Evolutionary conservation across 2,888 invertebrate species (phyloP).

Genomic region (Meteorus colon): DNA sequence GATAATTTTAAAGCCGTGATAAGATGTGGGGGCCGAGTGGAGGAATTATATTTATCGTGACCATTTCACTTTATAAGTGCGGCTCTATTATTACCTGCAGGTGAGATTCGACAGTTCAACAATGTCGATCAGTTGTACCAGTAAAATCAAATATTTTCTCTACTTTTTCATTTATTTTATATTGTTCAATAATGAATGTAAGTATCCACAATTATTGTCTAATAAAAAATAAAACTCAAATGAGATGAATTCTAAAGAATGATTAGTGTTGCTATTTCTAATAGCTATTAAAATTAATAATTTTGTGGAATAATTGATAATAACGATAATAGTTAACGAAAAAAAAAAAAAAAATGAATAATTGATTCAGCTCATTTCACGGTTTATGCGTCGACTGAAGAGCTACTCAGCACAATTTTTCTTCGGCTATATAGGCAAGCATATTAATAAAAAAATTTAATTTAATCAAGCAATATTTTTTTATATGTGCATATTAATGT

Average conservation of each 20-base stretch:
- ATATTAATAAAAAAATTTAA: neutral
- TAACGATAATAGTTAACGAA: neutral
- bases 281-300: neutral
- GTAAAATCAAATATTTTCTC: neutral
- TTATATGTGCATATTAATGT: neutral
- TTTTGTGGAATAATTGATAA: neutral
- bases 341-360: neutral
- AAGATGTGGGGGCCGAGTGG: neutral
- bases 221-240: neutral
- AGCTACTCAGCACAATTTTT: slow-evolving; percentile 47
- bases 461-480: neutral
- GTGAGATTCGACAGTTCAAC: slow-evolving; percentile 3
- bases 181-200: neutral
- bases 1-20: slow-evolving; percentile 38
- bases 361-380: slow-evolving; percentile 21
- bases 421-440: slow-evolving; percentile 56
- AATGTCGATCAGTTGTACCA: neutral
- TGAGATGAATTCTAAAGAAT: neutral
- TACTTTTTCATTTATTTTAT: neutral
- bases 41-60: slow-evolving; percentile 34
- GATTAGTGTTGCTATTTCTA: neutral
- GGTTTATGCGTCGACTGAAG: slow-evolving; percentile 30
- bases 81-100: neutral
- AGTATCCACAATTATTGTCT: neutral
- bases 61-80: slow-evolving; percentile 5